These are phyloP conservation scores for Aplodontia rufa DNA, from an alignment of 2,113 vertebrate genomes.

Conservation along the genomic window DNA sequence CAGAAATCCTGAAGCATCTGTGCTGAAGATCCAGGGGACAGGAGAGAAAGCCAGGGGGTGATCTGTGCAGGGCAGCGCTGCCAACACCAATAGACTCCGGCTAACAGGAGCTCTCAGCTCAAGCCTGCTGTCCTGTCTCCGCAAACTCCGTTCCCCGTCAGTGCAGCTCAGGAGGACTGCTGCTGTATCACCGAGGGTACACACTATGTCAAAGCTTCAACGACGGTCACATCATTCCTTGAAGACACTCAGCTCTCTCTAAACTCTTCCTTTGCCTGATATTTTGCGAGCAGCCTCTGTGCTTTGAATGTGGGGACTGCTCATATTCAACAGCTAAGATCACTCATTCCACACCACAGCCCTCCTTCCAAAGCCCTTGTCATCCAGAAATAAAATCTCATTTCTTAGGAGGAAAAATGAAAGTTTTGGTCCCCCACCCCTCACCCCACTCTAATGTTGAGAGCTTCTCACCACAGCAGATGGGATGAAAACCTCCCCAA, in stretches of 20 bases:
- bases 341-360: background rate
- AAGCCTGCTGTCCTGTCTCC: background rate
- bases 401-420: slow-evolving; percentile 64
- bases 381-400: slow-evolving; percentile 59
- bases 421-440: background rate
- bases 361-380: slow-evolving; percentile 41
- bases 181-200: background rate
- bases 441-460: background rate
- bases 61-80: background rate
- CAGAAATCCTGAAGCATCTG: background rate
- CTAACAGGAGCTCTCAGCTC: background rate
- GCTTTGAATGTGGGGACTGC: background rate
- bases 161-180: background rate
- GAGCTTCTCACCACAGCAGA: slow-evolving; percentile 39
- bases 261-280: background rate
- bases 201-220: background rate
- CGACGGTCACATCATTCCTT: background rate
- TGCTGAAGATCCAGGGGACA: background rate
- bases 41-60: background rate
- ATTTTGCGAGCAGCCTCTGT: slow-evolving; percentile 28
- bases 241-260: slow-evolving; percentile 3
- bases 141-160: background rate
- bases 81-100: background rate
- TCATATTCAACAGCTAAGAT: slow-evolving; percentile 14
- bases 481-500: slow-evolving; percentile 59